Percentiles rank a stretch among this genome's conserved stretches.
phyloP scores from a whole-genome alignment of 2,888 invertebrate genomes.

The Galerucella calmariensis region DNA sequence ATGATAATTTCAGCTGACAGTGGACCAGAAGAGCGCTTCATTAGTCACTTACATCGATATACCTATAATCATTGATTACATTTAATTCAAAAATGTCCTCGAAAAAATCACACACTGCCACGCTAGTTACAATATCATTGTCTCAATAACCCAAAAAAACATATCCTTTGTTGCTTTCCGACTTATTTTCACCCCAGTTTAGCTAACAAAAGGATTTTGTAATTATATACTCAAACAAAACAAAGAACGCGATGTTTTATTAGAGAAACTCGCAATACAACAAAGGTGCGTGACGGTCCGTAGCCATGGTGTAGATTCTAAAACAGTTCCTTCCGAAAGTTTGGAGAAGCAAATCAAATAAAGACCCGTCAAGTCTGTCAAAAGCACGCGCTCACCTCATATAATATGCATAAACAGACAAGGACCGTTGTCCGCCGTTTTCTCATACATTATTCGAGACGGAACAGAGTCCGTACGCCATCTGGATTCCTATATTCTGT shows the following conservation, averaged over 20 bases:
- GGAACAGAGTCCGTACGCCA: conserved; percentile 49
- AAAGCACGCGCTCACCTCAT: conserved; percentile 57
- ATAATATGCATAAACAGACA: conserved; percentile 60
- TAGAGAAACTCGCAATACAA: conserved; percentile 32
- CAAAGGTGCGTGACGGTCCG: conserved; percentile 42
- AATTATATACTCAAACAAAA: conserved; percentile 38
- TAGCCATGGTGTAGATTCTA: neutral
- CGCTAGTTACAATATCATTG: neutral
- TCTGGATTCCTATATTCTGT: conserved; percentile 51
- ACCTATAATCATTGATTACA: too few relatives aligned
- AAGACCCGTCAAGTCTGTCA: conserved; percentile 54
- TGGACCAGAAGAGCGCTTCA: too few relatives aligned
- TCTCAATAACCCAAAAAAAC: neutral
- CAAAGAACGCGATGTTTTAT: conserved; percentile 38
- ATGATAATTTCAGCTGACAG: too few relatives aligned
- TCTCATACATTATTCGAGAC: conserved; percentile 63
- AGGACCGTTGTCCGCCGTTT: conserved; percentile 55
- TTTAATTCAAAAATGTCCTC: too few relatives aligned
- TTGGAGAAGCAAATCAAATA: conserved; percentile 51
- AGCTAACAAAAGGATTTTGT: conserved; percentile 27
- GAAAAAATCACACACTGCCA: neutral
- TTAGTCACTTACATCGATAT: too few relatives aligned
- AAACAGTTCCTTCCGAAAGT: conserved; percentile 44
- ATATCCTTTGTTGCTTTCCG: neutral
- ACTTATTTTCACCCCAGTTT: neutral